Evolutionary conservation across 1,140 invertebrate genomes (phyloP), one percentile per base, ranked within the genome.

Genomic region (Neodiprion virginianus): DNA sequence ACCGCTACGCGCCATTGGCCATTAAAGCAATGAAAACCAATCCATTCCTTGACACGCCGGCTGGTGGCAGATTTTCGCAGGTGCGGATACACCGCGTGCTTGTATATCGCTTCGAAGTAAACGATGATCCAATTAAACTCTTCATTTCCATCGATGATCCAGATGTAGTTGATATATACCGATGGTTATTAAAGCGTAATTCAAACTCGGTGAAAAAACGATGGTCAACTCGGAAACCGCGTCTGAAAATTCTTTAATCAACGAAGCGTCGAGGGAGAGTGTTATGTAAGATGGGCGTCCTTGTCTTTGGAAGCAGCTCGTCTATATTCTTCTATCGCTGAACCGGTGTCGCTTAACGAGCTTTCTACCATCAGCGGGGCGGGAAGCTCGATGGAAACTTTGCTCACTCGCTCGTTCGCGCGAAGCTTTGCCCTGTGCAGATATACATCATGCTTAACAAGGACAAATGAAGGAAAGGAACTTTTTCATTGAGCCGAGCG

Each of bases 261-360:
- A 61, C n/a, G 53, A 14, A 14, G 53, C 28, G 28, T 40, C 28
- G 28, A 40, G 28, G 28, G 28, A 40, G 28, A 40, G 28, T 40
- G 28, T 40, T 40, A 40, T 40, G 28, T 40, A 40, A 40, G 1
- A 5, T 40, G 1, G 28, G 5, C 2, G 28, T 40, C 28, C 28
- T 40, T 40, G 28, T 40, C 11, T 61, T 61, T 61, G 4, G 53
- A 61, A 14, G 7, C 11, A 17, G n/a, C 53, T 7, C 53, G 53
- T 61, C 53, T 17, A 61, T 61, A 61, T 61, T 61, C 53, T 61
- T 61, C n/a, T 12, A 61, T 61, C 53, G 8, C 11, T 7, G 8
- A 61, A 61, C n/a, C 53, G n/a, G 53, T 61, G 53, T 61, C n/a
- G 53, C 53, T 61, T 61, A 61, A 61, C 53, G 53, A 61, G 53